Evolutionary conservation across 2,797 vertebrate species (phyloP).

Genomic region (Typhlichthys eigenmanni): DNA sequence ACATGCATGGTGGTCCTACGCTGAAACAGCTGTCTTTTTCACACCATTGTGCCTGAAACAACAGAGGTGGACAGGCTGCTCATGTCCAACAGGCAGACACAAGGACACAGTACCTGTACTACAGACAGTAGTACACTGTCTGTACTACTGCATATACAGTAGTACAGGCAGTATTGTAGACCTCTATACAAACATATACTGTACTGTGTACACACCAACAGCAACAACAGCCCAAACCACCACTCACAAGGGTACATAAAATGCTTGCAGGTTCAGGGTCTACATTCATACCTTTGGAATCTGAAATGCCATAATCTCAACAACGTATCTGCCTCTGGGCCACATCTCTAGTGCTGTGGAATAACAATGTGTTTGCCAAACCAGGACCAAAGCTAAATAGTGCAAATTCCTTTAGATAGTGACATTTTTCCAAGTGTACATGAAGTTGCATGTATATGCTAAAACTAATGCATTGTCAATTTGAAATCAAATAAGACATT

Average conservation of each 20-base stretch:
- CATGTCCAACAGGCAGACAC: constrained; percentile 25
- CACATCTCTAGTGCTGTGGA: constrained; percentile 32
- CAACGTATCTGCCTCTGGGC: constrained; percentile 35
- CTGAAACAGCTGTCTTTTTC: constrained; percentile 50
- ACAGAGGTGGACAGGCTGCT: constrained; percentile 29
- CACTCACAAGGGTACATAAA: constrained; percentile 12
- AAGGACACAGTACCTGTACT: constrained; percentile 12
- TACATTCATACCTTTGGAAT: constrained; percentile 35
- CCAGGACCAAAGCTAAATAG: constrained; percentile 33
- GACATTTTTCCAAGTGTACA: constrained; percentile 30
- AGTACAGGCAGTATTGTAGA: not conserved
- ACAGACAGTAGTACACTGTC: no score
- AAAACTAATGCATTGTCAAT: constrained; percentile 12
- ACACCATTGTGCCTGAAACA: constrained; percentile 63
- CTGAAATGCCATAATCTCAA: constrained; percentile 54
- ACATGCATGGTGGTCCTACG: constrained; percentile 52
- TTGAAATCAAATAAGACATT: constrained; percentile 13
- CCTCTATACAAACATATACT: constrained; percentile 5
- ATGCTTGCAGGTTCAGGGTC: constrained; percentile 22
- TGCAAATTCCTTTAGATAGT: constrained; percentile 22
- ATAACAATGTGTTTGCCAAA: constrained; percentile 46
- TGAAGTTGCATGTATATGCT: constrained; percentile 1
- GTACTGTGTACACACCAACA: constrained; percentile 6
- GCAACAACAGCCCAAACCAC: not conserved
- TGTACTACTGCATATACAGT: no score